Evolutionary conservation across 2,113 vertebrate species (phyloP).

Genomic region (Clarias batrachus): DNA sequence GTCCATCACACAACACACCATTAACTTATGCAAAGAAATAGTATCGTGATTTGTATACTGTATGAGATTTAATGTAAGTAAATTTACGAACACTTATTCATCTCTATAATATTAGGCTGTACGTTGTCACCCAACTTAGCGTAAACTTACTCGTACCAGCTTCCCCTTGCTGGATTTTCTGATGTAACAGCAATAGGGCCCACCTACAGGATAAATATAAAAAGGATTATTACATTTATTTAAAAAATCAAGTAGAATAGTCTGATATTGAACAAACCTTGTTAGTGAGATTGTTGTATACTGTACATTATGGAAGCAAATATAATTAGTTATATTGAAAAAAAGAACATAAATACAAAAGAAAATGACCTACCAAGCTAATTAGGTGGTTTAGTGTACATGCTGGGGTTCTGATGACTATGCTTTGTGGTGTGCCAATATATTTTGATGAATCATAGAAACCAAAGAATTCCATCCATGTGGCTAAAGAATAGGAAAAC

Average conservation of each 20-base stretch:
- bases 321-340: neutral
- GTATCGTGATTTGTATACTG: neutral
- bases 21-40: slow-evolving; percentile 72
- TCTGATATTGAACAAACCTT: neutral
- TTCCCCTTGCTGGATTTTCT: slow-evolving; percentile 87
- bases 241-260: neutral
- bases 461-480: slow-evolving; percentile 84
- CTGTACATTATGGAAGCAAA: neutral
- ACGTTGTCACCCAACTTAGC: slow-evolving; percentile 87
- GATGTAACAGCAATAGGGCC: slow-evolving; percentile 87
- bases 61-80: neutral
- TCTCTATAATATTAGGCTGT: slow-evolving; percentile 15
- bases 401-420: slow-evolving; percentile 85
- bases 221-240: neutral
- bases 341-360: neutral
- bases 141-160: slow-evolving; percentile 90
- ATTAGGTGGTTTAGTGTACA: slow-evolving; percentile 87
- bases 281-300: neutral
- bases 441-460: slow-evolving; percentile 81
- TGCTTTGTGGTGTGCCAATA: slow-evolving; percentile 82
- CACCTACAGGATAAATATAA: slow-evolving; percentile 68
- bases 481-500: slow-evolving; percentile 66
- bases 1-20: slow-evolving; percentile 84
- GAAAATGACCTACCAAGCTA: slow-evolving; percentile 69
- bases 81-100: neutral